These are phyloP conservation scores for Petrolisthes cinctipes DNA, from an alignment of 2,888 invertebrate species.

Conservation along the genomic window DNA sequence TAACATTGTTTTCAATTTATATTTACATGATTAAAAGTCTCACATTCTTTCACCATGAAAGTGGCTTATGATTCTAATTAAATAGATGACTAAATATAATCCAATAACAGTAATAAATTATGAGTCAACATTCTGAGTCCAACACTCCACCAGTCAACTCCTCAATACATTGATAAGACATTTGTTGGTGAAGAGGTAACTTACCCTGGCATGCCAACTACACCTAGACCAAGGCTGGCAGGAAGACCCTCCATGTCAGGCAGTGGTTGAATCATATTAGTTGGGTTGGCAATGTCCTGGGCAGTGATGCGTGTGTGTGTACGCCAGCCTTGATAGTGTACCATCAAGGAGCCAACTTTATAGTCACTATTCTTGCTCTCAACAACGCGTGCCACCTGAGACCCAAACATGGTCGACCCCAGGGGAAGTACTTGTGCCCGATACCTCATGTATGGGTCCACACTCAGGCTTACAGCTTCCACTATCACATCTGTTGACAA, in stretches of 20 bases:
- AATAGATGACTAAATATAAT: no score
- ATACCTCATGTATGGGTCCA: slow-evolving; percentile 35
- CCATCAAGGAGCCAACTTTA: not conserved
- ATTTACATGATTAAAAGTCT: no score
- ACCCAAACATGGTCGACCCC: slow-evolving; percentile 15
- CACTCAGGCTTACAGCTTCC: slow-evolving; percentile 18
- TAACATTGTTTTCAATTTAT: no score
- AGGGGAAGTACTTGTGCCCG: slow-evolving; percentile 20
- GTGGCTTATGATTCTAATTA: no score
- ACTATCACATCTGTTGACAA: slow-evolving; percentile 13
- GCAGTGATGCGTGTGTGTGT: not conserved
- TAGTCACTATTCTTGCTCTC: not conserved
- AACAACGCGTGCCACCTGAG: slow-evolving; percentile 18
- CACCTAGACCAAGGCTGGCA: not conserved
- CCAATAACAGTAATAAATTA: no score
- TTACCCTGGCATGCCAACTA: not conserved
- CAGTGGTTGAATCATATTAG: not conserved
- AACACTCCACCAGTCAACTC: no score
- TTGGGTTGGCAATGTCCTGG: not conserved
- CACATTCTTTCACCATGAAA: no score
- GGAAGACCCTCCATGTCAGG: not conserved
- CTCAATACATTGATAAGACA: no score
- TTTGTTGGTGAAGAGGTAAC: no score
- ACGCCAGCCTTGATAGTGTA: not conserved
- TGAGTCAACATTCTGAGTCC: no score